phyloP scores from a whole-genome alignment of 2,113 vertebrate species.

The Lophius piscatorius region DNA sequence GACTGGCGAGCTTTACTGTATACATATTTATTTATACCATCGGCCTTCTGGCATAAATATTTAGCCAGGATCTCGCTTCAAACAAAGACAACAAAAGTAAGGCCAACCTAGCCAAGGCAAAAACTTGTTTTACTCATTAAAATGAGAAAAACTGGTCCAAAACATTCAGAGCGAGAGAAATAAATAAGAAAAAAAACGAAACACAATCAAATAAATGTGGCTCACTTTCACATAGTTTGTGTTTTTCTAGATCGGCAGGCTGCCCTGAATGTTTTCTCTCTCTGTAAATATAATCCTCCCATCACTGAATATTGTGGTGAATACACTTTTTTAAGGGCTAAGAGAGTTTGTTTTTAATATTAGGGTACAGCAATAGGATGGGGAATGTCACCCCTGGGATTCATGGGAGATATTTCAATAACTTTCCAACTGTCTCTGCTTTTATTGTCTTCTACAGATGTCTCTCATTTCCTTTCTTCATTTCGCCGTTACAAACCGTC shows the following conservation, averaged over 20 bases:
- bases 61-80: constrained; percentile 48
- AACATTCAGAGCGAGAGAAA: constrained; percentile 7
- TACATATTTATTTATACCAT: constrained; percentile 57
- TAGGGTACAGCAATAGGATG: not conserved
- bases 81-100: constrained; percentile 44
- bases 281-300: not conserved
- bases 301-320: not conserved
- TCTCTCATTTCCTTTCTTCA: too few relatives aligned
- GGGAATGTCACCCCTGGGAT: not conserved
- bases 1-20: constrained; percentile 31
- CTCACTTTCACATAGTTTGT: constrained; percentile 1
- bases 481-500: too few relatives aligned
- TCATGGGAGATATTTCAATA: too few relatives aligned
- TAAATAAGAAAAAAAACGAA: too few relatives aligned
- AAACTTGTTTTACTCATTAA: constrained; percentile 16
- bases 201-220: not conserved
- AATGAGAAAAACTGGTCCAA: constrained; percentile 32
- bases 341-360: not conserved
- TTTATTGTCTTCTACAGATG: too few relatives aligned
- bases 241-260: not conserved
- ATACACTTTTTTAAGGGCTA: not conserved
- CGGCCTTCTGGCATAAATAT: constrained; percentile 52
- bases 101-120: constrained; percentile 15
- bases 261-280: constrained; percentile 9
- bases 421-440: too few relatives aligned